phyloP scores from a whole-genome alignment of 2,797 vertebrate genomes.

The Pogoniulus pusillus region DNA sequence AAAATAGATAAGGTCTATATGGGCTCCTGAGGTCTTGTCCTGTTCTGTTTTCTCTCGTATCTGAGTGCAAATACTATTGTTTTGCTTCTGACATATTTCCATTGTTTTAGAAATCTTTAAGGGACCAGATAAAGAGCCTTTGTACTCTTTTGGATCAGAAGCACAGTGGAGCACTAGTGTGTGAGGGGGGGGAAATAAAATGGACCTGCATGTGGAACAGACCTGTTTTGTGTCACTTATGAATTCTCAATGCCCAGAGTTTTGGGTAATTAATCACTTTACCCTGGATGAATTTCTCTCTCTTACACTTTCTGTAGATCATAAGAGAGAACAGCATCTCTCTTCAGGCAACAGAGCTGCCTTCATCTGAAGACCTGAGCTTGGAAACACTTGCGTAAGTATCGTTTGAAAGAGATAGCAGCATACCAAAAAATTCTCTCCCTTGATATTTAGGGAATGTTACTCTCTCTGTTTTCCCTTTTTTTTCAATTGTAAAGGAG shows the following conservation, averaged over 20 bases:
- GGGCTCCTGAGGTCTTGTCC: neutral
- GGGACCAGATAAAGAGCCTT: neutral
- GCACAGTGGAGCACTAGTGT: neutral
- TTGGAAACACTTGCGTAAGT: constrained; percentile 96
- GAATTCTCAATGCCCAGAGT: neutral
- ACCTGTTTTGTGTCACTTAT: neutral
- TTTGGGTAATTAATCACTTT: neutral
- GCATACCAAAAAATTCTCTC: neutral
- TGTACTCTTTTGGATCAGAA: neutral
- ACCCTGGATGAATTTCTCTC: neutral
- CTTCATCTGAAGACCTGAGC: constrained; percentile 91
- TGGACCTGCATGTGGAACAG: neutral
- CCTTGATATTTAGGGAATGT: neutral
- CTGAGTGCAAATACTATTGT: neutral
- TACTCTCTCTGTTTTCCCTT: neutral
- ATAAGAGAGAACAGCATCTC: constrained; percentile 91
- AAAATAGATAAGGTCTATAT: neutral
- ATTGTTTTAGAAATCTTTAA: neutral
- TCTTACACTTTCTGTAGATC: constrained; percentile 76
- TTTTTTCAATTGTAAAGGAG: neutral
- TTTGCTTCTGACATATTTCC: neutral
- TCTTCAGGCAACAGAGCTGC: constrained; percentile 80
- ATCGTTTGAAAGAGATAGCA: neutral
- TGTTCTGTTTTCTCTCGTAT: neutral
- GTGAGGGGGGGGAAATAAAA: neutral